Evolutionary conservation across 2,888 invertebrate genomes (phyloP).

Genomic region (Biston betularia): DNA sequence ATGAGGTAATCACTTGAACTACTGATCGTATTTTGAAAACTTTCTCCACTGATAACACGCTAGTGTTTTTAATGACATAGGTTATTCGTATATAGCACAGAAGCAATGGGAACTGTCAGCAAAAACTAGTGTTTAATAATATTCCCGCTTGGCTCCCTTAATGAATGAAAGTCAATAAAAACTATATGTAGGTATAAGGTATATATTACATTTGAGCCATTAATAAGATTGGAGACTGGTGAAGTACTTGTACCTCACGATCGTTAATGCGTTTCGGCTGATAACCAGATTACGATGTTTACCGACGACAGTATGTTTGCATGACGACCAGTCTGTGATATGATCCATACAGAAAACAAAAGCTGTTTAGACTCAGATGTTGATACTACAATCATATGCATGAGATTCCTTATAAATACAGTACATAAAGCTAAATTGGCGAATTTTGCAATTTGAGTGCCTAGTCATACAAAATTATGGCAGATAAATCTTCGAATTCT

Average conservation of each 20-base stretch:
- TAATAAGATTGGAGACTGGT: slow-evolving; percentile 24
- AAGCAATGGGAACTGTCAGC: slow-evolving; percentile 8
- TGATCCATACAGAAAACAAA: slow-evolving; percentile 6
- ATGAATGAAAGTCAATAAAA: slow-evolving; percentile 18
- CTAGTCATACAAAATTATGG: slow-evolving; percentile 2
- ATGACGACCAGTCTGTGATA: slow-evolving; percentile 6
- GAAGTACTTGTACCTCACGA: slow-evolving; percentile 2
- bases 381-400: slow-evolving; percentile 16
- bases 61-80: no score
- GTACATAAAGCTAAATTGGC: slow-evolving; percentile 13
- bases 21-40: no score
- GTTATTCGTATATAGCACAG: slow-evolving; percentile 9
- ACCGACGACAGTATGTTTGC: slow-evolving; percentile 9
- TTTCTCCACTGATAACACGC: no score
- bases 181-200: slow-evolving; percentile 9
- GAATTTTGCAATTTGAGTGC: slow-evolving; percentile 11
- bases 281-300: slow-evolving; percentile 29
- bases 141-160: not conserved
- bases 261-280: slow-evolving; percentile 21
- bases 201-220: slow-evolving; percentile 15
- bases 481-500: slow-evolving; percentile 7
- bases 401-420: slow-evolving; percentile 44
- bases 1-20: no score
- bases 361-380: slow-evolving; percentile 5
- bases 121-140: not conserved